These are phyloP conservation scores for Mus spretus DNA, from an alignment of 2,797 vertebrate species.

Conservation along the genomic window DNA sequence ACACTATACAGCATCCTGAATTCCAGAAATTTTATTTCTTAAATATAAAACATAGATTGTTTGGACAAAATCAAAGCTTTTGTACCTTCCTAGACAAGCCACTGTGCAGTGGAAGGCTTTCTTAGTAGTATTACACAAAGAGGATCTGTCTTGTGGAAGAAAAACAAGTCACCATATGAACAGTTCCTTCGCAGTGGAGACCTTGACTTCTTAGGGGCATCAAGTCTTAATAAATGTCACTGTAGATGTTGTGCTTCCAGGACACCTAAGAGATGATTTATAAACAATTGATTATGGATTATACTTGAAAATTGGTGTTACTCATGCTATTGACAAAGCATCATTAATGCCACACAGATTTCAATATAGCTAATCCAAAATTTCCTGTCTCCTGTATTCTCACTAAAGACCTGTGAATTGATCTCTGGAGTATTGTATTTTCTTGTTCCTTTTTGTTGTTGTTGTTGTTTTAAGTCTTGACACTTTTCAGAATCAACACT, in stretches of 20 bases:
- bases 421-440: not conserved
- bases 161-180: not conserved
- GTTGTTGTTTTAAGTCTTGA: constrained; percentile 8
- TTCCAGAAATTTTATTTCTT: not conserved
- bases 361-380: not conserved
- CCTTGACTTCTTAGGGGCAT: not conserved
- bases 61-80: not conserved
- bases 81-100: not conserved
- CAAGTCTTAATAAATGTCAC: constrained; percentile 1
- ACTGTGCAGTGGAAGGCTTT: not conserved
- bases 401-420: not conserved
- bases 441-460: not conserved
- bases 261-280: not conserved
- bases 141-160: not conserved
- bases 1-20: not conserved
- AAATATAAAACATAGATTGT: not conserved
- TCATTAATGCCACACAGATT: not conserved
- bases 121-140: not conserved
- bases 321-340: not conserved
- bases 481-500: not conserved
- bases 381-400: not conserved
- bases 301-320: not conserved
- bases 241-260: not conserved
- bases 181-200: not conserved
- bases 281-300: not conserved